Evolutionary conservation across 2,888 invertebrate species (phyloP), one percentile per base, ranked within the genome.

Genomic region (Drosophila aldrichi): DNA sequence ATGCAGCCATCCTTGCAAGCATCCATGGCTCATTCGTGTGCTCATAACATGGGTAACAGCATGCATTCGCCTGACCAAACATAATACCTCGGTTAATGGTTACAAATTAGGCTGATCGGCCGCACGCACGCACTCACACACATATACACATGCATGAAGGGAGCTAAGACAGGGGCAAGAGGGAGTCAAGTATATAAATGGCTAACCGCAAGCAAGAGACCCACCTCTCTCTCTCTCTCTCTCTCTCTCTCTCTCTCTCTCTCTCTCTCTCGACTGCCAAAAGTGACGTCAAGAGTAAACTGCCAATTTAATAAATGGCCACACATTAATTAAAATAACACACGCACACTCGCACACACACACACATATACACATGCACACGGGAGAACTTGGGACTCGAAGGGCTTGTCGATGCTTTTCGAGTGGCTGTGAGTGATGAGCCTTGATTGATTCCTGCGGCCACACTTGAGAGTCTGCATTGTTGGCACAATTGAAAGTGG

Each of bases 251-350:
- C 62, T 59, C 51, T 20, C 54, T 61, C 43, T 16, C 25, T 16
- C 34, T 14, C 36, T n/a, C n/a, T n/a, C n/a, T n/a, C n/a, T n/a
- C n/a, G n/a, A n/a, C n/a, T n/a, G n/a, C 67, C 71, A 71, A 71
- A 80, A 70, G 64, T 74, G 77, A 74, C 48, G 81, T 65, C 69
- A 79, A 79, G 74, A 71, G 79, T 88, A 81, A 90, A 87, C 91
- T 91, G 92, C 89, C 91, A 91, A 91, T 91, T 90, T 92, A 85
- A 91, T 89, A 91, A 91, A 91, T 91, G 89, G 88, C 79, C 85
- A 76, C 74, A 85, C 91, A 91, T 91, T 92, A 91, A 92, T 91
- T 91, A 91, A 81, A 80, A 69, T 74, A 71, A 48, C 57, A 70
- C 69, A 68, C 69, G 75, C 71, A 70, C 70, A 76, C 25, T 25